Percentiles rank a stretch among this genome's conserved stretches.
phyloP scores from a whole-genome alignment of 2,888 invertebrate species.

The Macrophya annulata region DNA sequence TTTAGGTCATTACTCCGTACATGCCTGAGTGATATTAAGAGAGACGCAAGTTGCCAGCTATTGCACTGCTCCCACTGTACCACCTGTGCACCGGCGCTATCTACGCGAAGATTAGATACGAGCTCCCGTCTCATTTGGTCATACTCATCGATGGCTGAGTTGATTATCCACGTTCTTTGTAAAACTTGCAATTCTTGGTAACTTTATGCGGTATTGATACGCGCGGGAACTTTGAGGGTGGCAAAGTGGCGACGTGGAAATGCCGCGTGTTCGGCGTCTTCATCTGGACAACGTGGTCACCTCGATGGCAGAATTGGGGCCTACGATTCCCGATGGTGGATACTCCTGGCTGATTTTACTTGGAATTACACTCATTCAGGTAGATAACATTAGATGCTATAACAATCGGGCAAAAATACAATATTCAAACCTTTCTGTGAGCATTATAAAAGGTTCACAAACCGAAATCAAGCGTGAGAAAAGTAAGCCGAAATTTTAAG shows the following conservation, averaged over 20 bases:
- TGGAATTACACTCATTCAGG: conserved; percentile 83
- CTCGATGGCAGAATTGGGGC: conserved; percentile 85
- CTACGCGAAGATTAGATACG: conserved; percentile 52
- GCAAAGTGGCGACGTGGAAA: conserved; percentile 55
- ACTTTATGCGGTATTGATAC: neutral
- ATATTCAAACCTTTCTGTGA: neutral
- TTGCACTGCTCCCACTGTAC: conserved; percentile 36
- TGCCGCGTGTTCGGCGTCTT: conserved; percentile 69
- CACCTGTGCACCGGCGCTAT: conserved; percentile 41
- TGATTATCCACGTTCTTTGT: conserved; percentile 39
- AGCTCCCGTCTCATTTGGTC: conserved; percentile 5
- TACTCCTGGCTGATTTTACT: conserved; percentile 86
- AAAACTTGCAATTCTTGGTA: neutral
- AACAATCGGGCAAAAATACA: neutral
- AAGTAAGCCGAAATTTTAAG: neutral
- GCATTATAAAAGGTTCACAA: neutral
- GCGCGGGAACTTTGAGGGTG: neutral
- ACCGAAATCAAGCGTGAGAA: neutral
- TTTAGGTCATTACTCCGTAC: neutral
- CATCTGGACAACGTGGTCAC: conserved; percentile 83
- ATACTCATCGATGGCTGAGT: conserved; percentile 28
- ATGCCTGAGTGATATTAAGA: neutral
- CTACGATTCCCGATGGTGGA: conserved; percentile 85
- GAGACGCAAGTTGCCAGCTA: neutral
- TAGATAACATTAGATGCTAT: conserved; percentile 76